Percentiles rank a stretch among this genome's conserved stretches.
Evolutionary conservation across 2,113 vertebrate genomes (phyloP).

Genomic region (Zosterops pallidus): DNA sequence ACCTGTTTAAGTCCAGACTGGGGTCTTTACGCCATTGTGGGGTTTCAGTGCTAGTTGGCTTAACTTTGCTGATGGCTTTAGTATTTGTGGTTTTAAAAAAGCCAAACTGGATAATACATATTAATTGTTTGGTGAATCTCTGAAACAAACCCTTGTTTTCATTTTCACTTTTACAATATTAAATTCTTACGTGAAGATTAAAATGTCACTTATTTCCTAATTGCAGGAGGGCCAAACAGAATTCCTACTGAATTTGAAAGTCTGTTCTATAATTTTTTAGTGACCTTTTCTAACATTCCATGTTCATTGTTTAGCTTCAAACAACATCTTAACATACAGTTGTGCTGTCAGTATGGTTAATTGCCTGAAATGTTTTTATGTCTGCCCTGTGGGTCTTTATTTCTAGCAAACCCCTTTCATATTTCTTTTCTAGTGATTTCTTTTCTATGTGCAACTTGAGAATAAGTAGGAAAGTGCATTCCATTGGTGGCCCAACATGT

Average conservation of each 20-base stretch:
- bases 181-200: not conserved
- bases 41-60: rapidly evolving
- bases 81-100: not conserved
- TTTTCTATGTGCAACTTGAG: not conserved
- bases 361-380: not conserved
- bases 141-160: not conserved
- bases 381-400: not conserved
- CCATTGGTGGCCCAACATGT: not conserved
- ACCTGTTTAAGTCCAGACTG: not conserved
- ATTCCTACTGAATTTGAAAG: not conserved
- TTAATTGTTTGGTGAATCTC: not conserved
- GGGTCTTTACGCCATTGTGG: not conserved
- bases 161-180: not conserved
- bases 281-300: not conserved
- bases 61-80: not conserved
- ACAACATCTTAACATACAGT: not conserved
- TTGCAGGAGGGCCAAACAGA: not conserved
- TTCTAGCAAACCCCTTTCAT: not conserved
- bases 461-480: not conserved
- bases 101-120: not conserved
- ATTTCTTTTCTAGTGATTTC: not conserved
- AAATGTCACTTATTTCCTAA: not conserved
- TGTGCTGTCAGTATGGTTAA: not conserved
- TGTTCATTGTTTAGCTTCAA: not conserved
- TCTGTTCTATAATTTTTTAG: not conserved